Evolutionary conservation across 2,113 vertebrate species (phyloP).

Genomic region (Serilophus lunatus): DNA sequence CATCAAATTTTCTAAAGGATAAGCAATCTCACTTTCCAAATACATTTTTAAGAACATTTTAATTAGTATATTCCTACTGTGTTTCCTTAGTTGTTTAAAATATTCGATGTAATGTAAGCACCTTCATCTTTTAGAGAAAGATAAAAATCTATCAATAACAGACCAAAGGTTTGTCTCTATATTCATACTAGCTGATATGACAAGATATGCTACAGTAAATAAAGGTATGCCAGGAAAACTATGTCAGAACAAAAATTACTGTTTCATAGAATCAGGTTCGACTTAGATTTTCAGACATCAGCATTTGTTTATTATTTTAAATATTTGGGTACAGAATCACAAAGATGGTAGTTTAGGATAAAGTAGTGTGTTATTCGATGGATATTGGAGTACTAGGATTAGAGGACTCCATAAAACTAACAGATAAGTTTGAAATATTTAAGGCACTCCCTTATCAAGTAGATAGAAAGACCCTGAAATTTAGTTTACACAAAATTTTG

Average conservation of each 20-base stretch:
- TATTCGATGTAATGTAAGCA: not conserved
- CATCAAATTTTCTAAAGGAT: not conserved
- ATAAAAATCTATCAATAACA: not conserved
- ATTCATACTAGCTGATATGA: not conserved
- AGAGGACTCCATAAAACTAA: not conserved
- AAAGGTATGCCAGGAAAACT: not conserved
- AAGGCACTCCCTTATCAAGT: not conserved
- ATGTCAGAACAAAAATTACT: not conserved
- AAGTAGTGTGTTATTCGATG: not conserved
- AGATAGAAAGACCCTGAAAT: not conserved
- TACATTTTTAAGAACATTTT: not conserved
- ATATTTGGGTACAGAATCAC: not conserved
- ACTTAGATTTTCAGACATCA: not conserved
- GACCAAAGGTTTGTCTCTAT: not conserved
- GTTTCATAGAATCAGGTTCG: not conserved
- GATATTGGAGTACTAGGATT: not conserved
- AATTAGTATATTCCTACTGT: not conserved
- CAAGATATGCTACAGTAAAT: not conserved
- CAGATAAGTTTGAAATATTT: not conserved
- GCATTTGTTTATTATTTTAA: not conserved
- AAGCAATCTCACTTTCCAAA: not conserved
- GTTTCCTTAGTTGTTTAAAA: not conserved
- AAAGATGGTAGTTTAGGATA: not conserved
- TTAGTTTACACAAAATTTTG: not conserved
- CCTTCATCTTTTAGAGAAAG: not conserved